These are phyloP conservation scores for Epinephelus awoara DNA, from an alignment of 2,797 vertebrate genomes.

Conservation along the genomic window DNA sequence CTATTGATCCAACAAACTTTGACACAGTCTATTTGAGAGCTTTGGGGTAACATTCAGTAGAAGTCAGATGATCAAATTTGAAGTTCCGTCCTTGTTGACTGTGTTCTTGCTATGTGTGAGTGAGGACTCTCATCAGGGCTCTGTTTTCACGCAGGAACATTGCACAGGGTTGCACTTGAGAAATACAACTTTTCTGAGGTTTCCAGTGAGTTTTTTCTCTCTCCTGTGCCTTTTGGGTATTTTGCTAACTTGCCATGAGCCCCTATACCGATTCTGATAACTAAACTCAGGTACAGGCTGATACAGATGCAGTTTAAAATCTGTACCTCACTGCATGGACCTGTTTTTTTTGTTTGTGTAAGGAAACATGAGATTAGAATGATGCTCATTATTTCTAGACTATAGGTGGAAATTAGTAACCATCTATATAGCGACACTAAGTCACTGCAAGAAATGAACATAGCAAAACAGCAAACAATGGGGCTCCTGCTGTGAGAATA, in stretches of 20 bases:
- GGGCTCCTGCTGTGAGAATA: background rate
- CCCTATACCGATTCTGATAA: background rate
- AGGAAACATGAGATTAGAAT: slow-evolving; percentile 8
- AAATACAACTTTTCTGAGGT: background rate
- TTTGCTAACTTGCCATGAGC: background rate
- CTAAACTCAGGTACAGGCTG: background rate
- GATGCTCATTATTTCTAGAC: background rate
- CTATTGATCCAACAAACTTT: no score
- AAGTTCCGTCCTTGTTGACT: no score
- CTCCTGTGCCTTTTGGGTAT: background rate
- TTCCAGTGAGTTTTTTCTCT: background rate
- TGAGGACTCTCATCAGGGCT: background rate
- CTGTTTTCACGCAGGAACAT: background rate
- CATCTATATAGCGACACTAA: background rate
- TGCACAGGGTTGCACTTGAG: background rate
- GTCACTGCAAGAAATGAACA: background rate
- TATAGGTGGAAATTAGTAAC: background rate
- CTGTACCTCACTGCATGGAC: background rate
- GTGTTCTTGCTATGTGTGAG: background rate
- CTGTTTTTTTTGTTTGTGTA: background rate
- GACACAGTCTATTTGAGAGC: no score
- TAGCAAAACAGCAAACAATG: background rate
- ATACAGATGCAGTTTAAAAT: background rate
- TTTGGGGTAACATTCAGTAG: background rate
- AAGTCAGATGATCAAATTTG: slow-evolving; percentile 1